These are phyloP conservation scores for Lampropteryx suffumata DNA, from an alignment of 2,888 invertebrate species.

Conservation along the genomic window DNA sequence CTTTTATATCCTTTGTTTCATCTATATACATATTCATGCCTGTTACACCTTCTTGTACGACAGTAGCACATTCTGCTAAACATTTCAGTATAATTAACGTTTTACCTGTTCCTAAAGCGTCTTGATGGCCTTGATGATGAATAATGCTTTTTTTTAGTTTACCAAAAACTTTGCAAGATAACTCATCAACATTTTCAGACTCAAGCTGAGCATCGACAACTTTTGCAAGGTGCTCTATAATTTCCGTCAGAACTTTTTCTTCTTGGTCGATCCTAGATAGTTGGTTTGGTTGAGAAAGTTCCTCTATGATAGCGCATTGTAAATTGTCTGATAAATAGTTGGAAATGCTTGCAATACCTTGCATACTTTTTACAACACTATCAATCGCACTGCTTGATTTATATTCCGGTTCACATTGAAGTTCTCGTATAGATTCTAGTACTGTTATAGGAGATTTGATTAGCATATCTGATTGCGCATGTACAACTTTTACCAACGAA, in stretches of 20 bases:
- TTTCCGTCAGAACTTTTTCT: conserved; percentile 37
- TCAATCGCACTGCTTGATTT: conserved; percentile 36
- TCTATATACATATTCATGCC: conserved; percentile 30
- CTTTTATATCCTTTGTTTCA: conserved; percentile 41
- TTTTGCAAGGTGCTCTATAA: conserved; percentile 44
- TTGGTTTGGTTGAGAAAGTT: conserved; percentile 40
- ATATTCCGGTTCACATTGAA: conserved; percentile 32
- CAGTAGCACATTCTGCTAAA: conserved; percentile 60
- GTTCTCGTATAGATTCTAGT: conserved; percentile 39
- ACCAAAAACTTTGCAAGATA: conserved; percentile 39
- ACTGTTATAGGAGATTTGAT: conserved; percentile 50
- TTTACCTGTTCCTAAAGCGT: conserved; percentile 56
- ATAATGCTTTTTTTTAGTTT: conserved; percentile 49
- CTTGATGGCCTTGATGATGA: conserved; percentile 59
- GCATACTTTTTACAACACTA: conserved; percentile 40
- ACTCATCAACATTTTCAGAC: conserved; percentile 28
- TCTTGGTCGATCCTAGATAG: conserved; percentile 23
- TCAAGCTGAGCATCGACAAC: conserved; percentile 42
- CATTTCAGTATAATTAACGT: conserved; percentile 62
- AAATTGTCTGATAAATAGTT: conserved; percentile 43
- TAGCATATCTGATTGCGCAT: conserved; percentile 53
- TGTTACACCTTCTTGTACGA: conserved; percentile 47
- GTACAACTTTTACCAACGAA: conserved; percentile 53
- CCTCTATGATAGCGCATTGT: conserved; percentile 42
- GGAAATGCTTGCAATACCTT: conserved; percentile 37